A percentile compares a stretch with the other conserved stretches of the same genome.
Conservation (phyloP, 1,140 invertebrate species). For the Drosophila burlai region DNA sequence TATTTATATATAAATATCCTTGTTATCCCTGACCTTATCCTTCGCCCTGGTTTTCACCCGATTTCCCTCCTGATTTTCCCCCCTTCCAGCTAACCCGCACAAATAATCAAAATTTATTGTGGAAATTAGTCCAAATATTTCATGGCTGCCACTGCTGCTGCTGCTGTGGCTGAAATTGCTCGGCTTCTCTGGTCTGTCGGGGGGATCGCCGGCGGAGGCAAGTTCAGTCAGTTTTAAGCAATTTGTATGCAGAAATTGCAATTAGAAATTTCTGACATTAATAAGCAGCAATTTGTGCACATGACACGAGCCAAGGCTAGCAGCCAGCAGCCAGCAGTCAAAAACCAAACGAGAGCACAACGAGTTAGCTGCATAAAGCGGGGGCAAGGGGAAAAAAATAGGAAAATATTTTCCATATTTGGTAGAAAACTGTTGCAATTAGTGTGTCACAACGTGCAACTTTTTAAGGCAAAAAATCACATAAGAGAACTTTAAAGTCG, state of each 20-base stretch:
- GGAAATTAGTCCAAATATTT: constrained; percentile 78
- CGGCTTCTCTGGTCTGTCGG: background rate
- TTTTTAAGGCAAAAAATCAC: constrained; percentile 15
- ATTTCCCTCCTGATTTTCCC: background rate
- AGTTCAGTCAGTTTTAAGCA: constrained; percentile 39
- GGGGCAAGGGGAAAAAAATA: no score
- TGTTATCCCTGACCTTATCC: background rate
- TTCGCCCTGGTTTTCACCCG: background rate
- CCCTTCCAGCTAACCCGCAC: constrained; percentile 10
- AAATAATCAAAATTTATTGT: constrained; percentile 82
- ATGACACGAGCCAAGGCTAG: constrained; percentile 55
- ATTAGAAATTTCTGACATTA: constrained; percentile 81
- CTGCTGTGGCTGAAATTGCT: constrained; percentile 14
- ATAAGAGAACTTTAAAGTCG: background rate
- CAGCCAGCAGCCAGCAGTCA: background rate
- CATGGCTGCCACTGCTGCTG: constrained; percentile 42
- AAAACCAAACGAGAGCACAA: background rate
- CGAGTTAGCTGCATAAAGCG: no score
- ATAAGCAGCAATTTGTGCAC: constrained; percentile 81
- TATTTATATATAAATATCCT: constrained; percentile 2
- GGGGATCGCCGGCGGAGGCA: background rate
- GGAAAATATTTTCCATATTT: constrained; percentile 22
- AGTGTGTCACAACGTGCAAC: constrained; percentile 14
- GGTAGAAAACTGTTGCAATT: constrained; percentile 42
- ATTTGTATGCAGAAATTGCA: constrained; percentile 79